Evolutionary conservation across 2,797 vertebrate species (phyloP).

Genomic region (Mycteria americana): DNA sequence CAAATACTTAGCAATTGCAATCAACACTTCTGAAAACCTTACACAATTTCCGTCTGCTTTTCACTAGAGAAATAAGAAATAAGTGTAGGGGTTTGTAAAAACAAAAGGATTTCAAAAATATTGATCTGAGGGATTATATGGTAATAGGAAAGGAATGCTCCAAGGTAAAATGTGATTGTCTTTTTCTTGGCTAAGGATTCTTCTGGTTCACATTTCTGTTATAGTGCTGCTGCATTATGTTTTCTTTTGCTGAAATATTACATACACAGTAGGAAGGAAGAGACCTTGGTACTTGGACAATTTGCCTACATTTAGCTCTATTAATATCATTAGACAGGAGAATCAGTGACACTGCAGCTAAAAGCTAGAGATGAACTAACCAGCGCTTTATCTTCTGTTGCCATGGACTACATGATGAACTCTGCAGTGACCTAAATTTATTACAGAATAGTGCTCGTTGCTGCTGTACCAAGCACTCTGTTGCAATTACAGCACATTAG

Average conservation of each 20-base stretch:
- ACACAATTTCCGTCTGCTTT: background rate
- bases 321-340: constrained; percentile 67
- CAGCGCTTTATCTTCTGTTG: constrained; percentile 69
- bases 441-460: constrained; percentile 56
- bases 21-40: constrained; percentile 14
- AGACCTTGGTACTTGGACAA: constrained; percentile 27
- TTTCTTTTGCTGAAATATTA: constrained; percentile 51
- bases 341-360: constrained; percentile 55
- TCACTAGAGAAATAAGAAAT: constrained; percentile 15
- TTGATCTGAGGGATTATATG: background rate
- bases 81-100: background rate
- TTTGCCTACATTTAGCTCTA: constrained; percentile 68
- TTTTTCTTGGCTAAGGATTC: constrained; percentile 18
- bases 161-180: background rate
- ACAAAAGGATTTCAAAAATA: constrained; percentile 11
- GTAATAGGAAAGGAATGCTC: constrained; percentile 2
- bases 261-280: background rate
- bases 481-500: constrained; percentile 77
- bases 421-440: constrained; percentile 78
- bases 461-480: constrained; percentile 61
- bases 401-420: constrained; percentile 75
- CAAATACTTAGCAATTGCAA: background rate
- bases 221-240: background rate
- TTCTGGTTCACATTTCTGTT: background rate
- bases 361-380: constrained; percentile 70